Evolutionary conservation across 2,888 invertebrate species (phyloP), one percentile per base, ranked within the genome.

Genomic region (Pollenia amentaria): DNA sequence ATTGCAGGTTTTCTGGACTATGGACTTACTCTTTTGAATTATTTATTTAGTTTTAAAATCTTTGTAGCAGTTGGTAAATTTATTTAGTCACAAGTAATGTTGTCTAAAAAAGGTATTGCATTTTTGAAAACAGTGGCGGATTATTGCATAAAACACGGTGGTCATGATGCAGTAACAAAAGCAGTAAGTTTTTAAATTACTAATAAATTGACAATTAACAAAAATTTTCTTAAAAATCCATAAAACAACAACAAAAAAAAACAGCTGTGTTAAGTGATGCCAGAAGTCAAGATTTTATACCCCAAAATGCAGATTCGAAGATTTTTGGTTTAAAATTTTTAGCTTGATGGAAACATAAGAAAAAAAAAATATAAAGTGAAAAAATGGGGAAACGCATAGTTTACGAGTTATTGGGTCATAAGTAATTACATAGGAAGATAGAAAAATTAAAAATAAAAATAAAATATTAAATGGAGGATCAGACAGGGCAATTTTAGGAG

Each of bases 91-190:
- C 14, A 11, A 2, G 1, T 2, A 70, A 90, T 89, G 91, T 87
- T 89, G 7, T 70, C 88, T 8, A 91, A 91, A 55, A 85, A 79
- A 12, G 92, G 92, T 29, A 78, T 93, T 2, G 93, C 94, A 69
- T 89, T 94, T 21, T 78, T 94, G 0, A 94, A 93, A 90, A 80
- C 89, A 48, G n/a, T 94, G 9, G 89, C 93, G 1, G 92, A 93
- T 9, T 90, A 75, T 81, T 84, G 93, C 1, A 62, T 90, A 1
- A 92, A 92, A 51, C 87, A 29, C 48, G 67, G 72, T 29, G 81
- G 81, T 84, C 89, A 89, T 89, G 88, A 78, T 65, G n/a, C 77
- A 11, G 60, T 78, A 40, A 73, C 67, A n/a, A 85, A 85, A 55
- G 48, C 42, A 40, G 82, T 85, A 78, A 82, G 69, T 70, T 51